A percentile compares a stretch with the other conserved stretches of the same genome.
Evolutionary conservation across 64 coral and sea anemone species (phyloP).

Genomic region (Montipora capricornis): DNA sequence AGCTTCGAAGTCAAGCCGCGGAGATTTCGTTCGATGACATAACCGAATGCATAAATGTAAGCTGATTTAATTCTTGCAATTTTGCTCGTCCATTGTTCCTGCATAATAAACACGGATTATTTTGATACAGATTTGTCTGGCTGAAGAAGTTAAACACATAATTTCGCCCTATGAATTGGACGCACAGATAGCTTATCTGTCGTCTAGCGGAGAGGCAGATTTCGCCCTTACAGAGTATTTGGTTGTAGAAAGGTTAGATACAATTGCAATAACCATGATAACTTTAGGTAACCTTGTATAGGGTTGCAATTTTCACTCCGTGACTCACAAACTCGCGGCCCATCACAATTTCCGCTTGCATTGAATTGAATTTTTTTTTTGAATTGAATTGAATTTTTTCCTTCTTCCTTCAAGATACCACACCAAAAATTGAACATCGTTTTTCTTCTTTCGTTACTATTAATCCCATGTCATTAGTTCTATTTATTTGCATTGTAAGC

Average conservation of each 20-base stretch:
- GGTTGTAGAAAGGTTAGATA: slow-evolving; percentile 26
- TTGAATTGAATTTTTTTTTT: slow-evolving; percentile 1
- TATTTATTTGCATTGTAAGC: slow-evolving; percentile 1
- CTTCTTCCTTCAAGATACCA: not conserved
- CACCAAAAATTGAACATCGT: not conserved
- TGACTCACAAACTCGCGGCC: not conserved
- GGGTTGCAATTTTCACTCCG: not conserved
- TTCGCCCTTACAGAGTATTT: slow-evolving; percentile 29
- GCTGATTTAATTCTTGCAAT: not conserved
- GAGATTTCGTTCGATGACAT: slow-evolving; percentile 10
- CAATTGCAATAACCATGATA: not conserved
- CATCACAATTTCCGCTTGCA: not conserved
- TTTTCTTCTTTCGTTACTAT: not conserved
- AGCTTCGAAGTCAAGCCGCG: slow-evolving; percentile 6
- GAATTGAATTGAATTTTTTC: not conserved
- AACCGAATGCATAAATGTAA: slow-evolving; percentile 39
- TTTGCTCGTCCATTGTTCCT: not conserved
- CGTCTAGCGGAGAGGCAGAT: slow-evolving; percentile 6
- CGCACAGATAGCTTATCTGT: slow-evolving; percentile 31
- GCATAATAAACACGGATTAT: too few relatives aligned
- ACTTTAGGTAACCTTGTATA: not conserved
- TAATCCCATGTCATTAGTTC: not conserved
- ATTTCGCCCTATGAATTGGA: slow-evolving; percentile 51
- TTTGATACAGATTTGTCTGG: slow-evolving; percentile 28
- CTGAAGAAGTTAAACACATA: not conserved